phyloP scores from a whole-genome alignment of 2,797 vertebrate species.

The Rhinoraja longicauda region DNA sequence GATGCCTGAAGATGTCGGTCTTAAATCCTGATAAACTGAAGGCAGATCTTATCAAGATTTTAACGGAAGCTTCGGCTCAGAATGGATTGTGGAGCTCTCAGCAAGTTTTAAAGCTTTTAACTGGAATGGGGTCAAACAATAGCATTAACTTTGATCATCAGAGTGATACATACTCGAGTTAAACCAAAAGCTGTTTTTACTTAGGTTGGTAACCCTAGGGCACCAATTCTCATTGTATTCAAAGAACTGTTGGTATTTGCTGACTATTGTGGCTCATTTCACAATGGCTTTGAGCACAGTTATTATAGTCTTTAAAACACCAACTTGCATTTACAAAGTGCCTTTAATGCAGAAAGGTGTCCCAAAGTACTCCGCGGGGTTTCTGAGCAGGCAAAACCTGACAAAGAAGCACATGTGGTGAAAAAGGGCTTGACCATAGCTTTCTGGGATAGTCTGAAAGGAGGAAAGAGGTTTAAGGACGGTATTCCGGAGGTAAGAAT shows the following conservation, averaged over 20 bases:
- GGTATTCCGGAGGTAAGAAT: neutral
- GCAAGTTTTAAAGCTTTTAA: neutral
- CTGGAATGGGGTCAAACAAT: neutral
- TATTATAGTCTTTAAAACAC: neutral
- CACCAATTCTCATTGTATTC: neutral
- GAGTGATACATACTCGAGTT: neutral
- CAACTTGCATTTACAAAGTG: neutral
- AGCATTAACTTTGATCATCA: neutral
- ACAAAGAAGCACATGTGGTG: too few relatives aligned
- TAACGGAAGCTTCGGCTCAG: neutral
- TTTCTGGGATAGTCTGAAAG: neutral
- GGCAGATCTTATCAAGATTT: neutral
- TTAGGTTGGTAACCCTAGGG: neutral
- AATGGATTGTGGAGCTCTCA: neutral
- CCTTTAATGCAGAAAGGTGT: neutral
- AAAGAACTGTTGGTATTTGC: conserved; percentile 3
- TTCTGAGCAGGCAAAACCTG: too few relatives aligned
- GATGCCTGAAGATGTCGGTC: neutral
- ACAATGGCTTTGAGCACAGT: neutral
- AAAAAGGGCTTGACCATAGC: neutral
- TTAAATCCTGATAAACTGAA: neutral
- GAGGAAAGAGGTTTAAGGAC: neutral
- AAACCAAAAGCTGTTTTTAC: neutral
- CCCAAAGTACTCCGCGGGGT: neutral
- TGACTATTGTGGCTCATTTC: neutral